Conservation (phyloP, 2,113 vertebrate genomes). For the Chroicocephalus ridibundus region DNA sequence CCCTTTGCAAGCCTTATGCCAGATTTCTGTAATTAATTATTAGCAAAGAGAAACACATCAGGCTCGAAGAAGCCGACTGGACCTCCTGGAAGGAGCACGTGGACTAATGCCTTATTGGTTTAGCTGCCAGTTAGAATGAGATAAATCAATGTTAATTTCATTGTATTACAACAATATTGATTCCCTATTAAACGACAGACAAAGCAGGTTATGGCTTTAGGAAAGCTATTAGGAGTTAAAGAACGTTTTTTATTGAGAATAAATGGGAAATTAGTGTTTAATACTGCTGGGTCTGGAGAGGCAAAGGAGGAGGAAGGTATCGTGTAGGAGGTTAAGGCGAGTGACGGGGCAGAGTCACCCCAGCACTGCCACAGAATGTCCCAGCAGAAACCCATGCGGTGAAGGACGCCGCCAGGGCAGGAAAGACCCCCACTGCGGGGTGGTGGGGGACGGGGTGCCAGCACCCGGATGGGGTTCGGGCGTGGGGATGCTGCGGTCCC, state of each 20-base stretch:
- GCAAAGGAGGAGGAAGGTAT: not conserved
- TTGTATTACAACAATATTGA: slow-evolving; percentile 72
- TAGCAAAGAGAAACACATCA: not conserved
- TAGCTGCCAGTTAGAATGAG: slow-evolving; percentile 57
- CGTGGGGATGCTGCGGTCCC: not conserved
- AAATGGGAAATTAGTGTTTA: slow-evolving; percentile 14
- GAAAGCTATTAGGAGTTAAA: slow-evolving; percentile 58
- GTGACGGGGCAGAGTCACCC: not conserved
- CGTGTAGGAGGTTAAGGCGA: accelerated
- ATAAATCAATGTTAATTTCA: slow-evolving; percentile 71
- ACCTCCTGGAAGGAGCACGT: not conserved
- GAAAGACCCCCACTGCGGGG: not conserved
- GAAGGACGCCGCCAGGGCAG: not conserved
- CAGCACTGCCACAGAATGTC: too few relatives aligned
- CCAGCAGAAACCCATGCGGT: not conserved
- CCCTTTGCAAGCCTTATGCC: not conserved
- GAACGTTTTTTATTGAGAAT: slow-evolving; percentile 10
- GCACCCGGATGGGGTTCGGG: accelerated
- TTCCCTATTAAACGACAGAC: slow-evolving; percentile 68
- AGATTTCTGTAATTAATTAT: slow-evolving; percentile 51
- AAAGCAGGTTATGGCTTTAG: slow-evolving; percentile 62
- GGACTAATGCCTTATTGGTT: slow-evolving; percentile 7
- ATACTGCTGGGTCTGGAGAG: not conserved
- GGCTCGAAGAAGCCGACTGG: not conserved
- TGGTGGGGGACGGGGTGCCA: too few relatives aligned